These are phyloP conservation scores for Geopemphigus sp. DNA, from an alignment of 1,140 invertebrate species.

Conservation along the genomic window DNA sequence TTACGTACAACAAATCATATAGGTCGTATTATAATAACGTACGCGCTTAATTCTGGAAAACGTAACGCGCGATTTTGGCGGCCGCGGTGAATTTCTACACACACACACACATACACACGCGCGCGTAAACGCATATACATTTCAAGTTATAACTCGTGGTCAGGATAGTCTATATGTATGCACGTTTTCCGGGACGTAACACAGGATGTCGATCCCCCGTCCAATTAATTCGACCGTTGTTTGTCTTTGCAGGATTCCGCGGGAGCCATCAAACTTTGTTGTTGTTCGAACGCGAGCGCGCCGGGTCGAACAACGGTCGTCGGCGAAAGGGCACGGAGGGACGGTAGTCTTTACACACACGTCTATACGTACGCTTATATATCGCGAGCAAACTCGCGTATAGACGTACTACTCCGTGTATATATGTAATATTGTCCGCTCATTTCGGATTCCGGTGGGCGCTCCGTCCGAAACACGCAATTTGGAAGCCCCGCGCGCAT, in stretches of 20 bases:
- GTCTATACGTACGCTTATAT: constrained; percentile 17
- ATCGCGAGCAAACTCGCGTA: not conserved
- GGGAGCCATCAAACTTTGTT: constrained; percentile 37
- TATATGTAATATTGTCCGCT: constrained; percentile 10
- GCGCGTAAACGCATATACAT: too few species aligned
- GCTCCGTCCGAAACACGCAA: constrained; percentile 44
- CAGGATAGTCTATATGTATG: too few species aligned
- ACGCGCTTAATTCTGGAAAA: too few species aligned
- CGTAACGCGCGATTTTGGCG: too few species aligned
- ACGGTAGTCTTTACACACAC: not conserved
- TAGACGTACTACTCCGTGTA: too few species aligned
- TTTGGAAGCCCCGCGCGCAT: constrained; percentile 28
- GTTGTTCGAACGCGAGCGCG: constrained; percentile 11
- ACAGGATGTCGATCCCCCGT: too few species aligned
- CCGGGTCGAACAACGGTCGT: not conserved
- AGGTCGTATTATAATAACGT: too few species aligned
- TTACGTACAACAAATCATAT: too few species aligned
- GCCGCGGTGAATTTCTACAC: too few species aligned
- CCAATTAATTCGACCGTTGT: constrained; percentile 45
- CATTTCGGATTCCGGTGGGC: constrained; percentile 37
- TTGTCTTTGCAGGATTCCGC: constrained; percentile 28
- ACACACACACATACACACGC: too few species aligned
- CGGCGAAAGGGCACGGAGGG: not conserved
- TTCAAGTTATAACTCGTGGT: too few species aligned
- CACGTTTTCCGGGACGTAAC: too few species aligned